Evolutionary conservation across 2,888 invertebrate species (phyloP).

Genomic region (Metallyticus violacea): DNA sequence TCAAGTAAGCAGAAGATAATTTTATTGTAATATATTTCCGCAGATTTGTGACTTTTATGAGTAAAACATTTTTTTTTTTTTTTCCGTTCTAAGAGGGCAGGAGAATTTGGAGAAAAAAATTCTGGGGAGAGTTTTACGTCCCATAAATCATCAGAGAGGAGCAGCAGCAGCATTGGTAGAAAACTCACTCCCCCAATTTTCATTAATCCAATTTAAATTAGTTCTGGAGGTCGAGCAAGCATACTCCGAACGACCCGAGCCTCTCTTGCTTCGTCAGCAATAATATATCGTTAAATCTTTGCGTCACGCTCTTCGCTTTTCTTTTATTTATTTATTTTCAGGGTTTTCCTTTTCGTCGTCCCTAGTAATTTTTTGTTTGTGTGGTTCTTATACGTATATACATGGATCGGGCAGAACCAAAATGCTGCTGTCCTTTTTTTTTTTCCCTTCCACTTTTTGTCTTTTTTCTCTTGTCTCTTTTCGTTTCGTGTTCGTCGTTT

Average conservation of each 20-base stretch:
- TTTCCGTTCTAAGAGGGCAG: neutral
- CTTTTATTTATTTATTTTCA: conserved; percentile 1
- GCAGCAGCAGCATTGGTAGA: neutral
- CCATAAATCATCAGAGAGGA: conserved; percentile 7
- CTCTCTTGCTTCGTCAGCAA: neutral
- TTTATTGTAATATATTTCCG: neutral
- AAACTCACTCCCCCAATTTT: conserved; percentile 10
- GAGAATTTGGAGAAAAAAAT: neutral
- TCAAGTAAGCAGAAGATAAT: neutral
- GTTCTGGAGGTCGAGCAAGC: conserved; percentile 2
- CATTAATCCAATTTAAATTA: conserved; percentile 26
- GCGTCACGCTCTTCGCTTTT: conserved; percentile 9
- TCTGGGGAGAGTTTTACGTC: neutral
- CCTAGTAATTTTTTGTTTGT: neutral
- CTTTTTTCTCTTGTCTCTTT: neutral
- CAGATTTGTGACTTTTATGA: neutral
- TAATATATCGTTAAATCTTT: conserved; percentile 12
- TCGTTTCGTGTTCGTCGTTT: neutral
- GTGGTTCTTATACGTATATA: neutral
- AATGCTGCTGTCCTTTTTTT: neutral
- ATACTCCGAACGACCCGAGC: neutral
- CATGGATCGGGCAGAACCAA: neutral
- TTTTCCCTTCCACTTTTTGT: neutral
- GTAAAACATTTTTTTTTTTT: neutral
- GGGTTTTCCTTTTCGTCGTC: neutral